Base-by-base conservation (phyloP, 2,888 invertebrate species). In the Icerya purchasi region DNA sequence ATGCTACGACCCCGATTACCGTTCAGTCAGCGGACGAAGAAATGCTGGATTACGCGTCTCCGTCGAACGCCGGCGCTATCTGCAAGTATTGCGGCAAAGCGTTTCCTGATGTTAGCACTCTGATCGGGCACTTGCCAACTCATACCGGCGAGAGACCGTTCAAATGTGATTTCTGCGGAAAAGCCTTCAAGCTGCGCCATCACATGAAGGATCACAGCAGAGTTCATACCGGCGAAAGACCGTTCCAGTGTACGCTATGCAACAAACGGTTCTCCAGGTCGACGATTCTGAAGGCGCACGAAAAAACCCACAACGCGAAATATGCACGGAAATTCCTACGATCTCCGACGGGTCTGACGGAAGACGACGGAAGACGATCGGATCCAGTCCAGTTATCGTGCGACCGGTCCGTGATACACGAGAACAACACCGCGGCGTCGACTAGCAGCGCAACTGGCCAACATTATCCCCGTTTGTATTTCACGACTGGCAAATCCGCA, bases 161-260 rank as follows among this genome's bases (percentile, higher is more conserved):
- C 75, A 89, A 88, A 75, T 90, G 89, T 77, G 89, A 90, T 73
- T 90, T 88, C 76, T 90, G 90, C 74, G 89, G 89, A 65, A 90
- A 90, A 75, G 89, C 89, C 67, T 90, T 90, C 77, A 90, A 90
- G 72, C 76, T 90, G 70, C 79, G 89, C 64, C 89, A 90, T 72
- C 89, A 90, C 76, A 89, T 90, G 89, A 90, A 90, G 75, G 89
- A 90, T 76, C 90, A 90, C 72, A 89, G 88, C 76, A 82, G 89
- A 69, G 89, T 90, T 64, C 90, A 90, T 72, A 90, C 89, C 67
- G 90, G 90, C 66, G 89, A 90, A 72, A 77, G 89, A 66, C 89
- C 89, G 54, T 90, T 90, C 76, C 81, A 88, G 68, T 90, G 89
- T 74, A 81, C 83, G 63, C 77, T 89, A 67, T 90, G 90, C 73